Percentiles rank a stretch among this genome's conserved stretches.
phyloP scores from a whole-genome alignment of 2,888 invertebrate species.

The Drosophila subquinaria region DNA sequence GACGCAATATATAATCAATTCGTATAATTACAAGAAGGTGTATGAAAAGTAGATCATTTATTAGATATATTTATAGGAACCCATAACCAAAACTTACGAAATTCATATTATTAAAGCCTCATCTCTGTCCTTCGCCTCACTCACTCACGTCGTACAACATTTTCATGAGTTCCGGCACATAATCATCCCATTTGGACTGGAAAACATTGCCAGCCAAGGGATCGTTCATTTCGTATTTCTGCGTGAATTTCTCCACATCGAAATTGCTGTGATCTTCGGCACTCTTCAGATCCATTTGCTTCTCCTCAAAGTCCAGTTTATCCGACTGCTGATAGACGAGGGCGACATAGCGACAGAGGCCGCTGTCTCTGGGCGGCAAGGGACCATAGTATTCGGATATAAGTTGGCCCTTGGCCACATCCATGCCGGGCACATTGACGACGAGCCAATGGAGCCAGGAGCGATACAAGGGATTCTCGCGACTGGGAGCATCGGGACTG shows the following conservation, averaged over 20 bases:
- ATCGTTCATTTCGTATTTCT: slow-evolving; percentile 90
- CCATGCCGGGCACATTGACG: slow-evolving; percentile 92
- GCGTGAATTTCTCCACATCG: slow-evolving; percentile 81
- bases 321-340: slow-evolving; percentile 90
- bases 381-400: slow-evolving; percentile 93
- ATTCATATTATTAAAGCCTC: neutral
- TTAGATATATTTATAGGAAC: slow-evolving; percentile 6
- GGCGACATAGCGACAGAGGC: slow-evolving; percentile 91
- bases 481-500: slow-evolving; percentile 95
- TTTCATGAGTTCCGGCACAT: slow-evolving; percentile 83
- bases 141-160: slow-evolving; percentile 59
- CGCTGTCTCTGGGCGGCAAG: slow-evolving; percentile 91
- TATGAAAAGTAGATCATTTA: neutral
- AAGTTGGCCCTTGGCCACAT: slow-evolving; percentile 90
- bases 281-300: slow-evolving; percentile 55
- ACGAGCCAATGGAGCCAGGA: slow-evolving; percentile 98
- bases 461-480: slow-evolving; percentile 91
- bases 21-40: neutral
- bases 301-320: slow-evolving; percentile 87
- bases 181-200: slow-evolving; percentile 91
- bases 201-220: slow-evolving; percentile 93
- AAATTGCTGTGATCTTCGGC: slow-evolving; percentile 86
- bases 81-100: slow-evolving; percentile 21
- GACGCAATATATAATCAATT: neutral
- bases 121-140: neutral